Conservation (phyloP, 2,113 vertebrate genomes). For the Pseudolaguvia tuberculata region DNA sequence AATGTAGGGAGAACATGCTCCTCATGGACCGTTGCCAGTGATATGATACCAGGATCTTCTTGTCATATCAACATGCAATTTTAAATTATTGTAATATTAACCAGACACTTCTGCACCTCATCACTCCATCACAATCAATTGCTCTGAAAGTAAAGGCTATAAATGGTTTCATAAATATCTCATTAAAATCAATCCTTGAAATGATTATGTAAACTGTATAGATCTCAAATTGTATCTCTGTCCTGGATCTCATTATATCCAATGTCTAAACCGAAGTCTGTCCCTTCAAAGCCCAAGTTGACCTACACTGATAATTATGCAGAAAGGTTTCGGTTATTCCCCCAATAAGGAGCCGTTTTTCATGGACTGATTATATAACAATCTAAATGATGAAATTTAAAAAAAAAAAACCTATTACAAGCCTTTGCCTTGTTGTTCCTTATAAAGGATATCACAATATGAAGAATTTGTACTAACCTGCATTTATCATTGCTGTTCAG, state of each 20-base stretch:
- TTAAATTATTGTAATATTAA: too few species aligned
- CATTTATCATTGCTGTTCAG: constrained; percentile 24
- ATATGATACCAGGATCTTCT: too few species aligned
- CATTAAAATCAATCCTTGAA: constrained; percentile 29
- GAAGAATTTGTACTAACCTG: constrained; percentile 57
- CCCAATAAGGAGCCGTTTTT: constrained; percentile 54
- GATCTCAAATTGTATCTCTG: constrained; percentile 40
- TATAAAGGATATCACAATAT: constrained; percentile 52
- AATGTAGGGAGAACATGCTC: too few species aligned
- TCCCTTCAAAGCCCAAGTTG: constrained; percentile 53
- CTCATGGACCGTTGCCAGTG: too few species aligned
- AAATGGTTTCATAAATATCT: constrained; percentile 21
- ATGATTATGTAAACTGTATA: constrained; percentile 46
- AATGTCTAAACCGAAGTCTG: constrained; percentile 20
- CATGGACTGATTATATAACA: constrained; percentile 47
- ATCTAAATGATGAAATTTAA: constrained; percentile 53
- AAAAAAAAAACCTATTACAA: constrained; percentile 55
- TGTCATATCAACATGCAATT: too few species aligned
- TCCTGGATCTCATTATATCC: constrained; percentile 29
- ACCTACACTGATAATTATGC: constrained; percentile 60
- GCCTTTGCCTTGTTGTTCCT: constrained; percentile 56
- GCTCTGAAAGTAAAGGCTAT: constrained; percentile 17
- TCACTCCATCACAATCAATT: too few species aligned
- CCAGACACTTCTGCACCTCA: too few species aligned
- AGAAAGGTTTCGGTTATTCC: constrained; percentile 51